A percentile compares a stretch with the other conserved stretches of the same genome.
phyloP scores from a whole-genome alignment of 2,113 vertebrate genomes.

The Heterochromis multidens region DNA sequence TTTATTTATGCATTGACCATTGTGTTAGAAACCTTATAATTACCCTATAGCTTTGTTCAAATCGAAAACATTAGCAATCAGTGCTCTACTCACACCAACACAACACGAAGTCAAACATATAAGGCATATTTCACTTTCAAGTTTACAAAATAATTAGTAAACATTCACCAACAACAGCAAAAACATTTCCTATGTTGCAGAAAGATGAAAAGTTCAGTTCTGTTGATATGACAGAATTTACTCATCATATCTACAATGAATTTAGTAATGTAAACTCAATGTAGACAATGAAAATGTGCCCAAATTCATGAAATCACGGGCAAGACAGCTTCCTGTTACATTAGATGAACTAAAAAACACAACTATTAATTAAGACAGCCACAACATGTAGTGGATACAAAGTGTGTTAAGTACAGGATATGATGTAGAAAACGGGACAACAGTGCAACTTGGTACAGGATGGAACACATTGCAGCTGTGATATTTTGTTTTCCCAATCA shows the following conservation, averaged over 20 bases:
- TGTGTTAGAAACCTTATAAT: background rate
- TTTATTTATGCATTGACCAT: no score
- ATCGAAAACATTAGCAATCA: background rate
- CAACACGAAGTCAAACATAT: slow-evolving; percentile 3
- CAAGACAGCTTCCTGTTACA: background rate
- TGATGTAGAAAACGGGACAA: background rate
- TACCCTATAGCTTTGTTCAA: background rate
- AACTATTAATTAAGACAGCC: background rate
- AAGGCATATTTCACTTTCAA: slow-evolving; percentile 42
- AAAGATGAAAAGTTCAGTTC: background rate
- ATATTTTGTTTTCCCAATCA: no score
- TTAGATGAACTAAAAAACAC: background rate
- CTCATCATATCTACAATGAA: background rate
- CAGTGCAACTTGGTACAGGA: background rate
- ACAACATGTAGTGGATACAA: no score
- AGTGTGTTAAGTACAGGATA: background rate
- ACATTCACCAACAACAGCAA: slow-evolving; percentile 65
- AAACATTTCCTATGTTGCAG: slow-evolving; percentile 8
- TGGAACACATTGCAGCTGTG: no score
- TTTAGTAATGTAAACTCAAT: background rate
- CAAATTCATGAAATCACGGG: background rate
- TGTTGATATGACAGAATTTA: background rate
- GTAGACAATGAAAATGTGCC: background rate
- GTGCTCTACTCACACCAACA: background rate
- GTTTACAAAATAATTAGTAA: slow-evolving; percentile 37